Conservation (phyloP, 2,797 vertebrate genomes). For the Scomberomorus guttatus region DNA sequence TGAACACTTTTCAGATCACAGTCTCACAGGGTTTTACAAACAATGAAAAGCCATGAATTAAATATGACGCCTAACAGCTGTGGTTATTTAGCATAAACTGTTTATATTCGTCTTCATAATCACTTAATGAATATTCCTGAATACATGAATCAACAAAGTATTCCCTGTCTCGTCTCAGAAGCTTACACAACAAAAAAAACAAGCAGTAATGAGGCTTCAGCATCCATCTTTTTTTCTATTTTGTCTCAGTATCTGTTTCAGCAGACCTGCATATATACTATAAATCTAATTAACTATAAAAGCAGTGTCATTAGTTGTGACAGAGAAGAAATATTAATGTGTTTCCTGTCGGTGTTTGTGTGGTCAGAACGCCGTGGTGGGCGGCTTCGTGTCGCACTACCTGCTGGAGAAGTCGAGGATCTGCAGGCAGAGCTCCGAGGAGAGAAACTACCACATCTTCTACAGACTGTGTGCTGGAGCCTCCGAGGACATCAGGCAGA, state of each 20-base stretch:
- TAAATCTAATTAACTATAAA: no score
- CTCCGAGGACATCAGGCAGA: constrained; percentile 92
- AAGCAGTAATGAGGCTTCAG: not conserved
- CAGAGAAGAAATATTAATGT: no score
- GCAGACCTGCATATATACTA: not conserved
- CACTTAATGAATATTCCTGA: not conserved
- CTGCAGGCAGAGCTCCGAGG: constrained; percentile 93
- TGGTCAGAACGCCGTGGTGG: constrained; percentile 92
- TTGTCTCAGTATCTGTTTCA: not conserved
- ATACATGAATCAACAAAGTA: constrained; percentile 2
- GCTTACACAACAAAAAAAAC: not conserved
- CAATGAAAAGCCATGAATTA: not conserved
- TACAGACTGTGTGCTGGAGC: constrained; percentile 97
- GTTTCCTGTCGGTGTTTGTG: not conserved
- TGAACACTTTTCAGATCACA: not conserved
- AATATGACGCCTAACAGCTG: not conserved
- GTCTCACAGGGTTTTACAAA: no score
- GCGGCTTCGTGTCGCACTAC: constrained; percentile 98
- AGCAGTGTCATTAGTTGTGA: no score
- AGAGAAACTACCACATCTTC: constrained; percentile 99
- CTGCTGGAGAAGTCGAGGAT: constrained; percentile 98
- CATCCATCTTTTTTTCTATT: not conserved
- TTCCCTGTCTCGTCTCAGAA: not conserved
- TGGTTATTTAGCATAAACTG: not conserved
- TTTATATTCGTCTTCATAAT: constrained; percentile 13